Conservation (phyloP, 2,113 vertebrate species). For the Vulpes vulpes region DNA sequence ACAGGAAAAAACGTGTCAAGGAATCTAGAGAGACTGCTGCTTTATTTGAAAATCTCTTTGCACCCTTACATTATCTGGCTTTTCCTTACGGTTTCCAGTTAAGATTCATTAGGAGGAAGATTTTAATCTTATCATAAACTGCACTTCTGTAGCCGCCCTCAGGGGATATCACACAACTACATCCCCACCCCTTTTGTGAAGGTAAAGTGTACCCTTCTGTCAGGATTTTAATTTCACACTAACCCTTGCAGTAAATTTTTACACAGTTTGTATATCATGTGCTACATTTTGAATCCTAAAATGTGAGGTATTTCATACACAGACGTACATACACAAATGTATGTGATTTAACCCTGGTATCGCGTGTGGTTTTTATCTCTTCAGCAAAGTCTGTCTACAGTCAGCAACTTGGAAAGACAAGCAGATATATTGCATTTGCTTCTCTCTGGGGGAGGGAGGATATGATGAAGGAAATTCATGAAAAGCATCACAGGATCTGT, state of each 20-base stretch:
- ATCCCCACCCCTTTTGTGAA: background rate
- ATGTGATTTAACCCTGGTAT: constrained; percentile 76
- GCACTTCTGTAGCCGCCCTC: background rate
- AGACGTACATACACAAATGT: background rate
- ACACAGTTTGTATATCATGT: constrained; percentile 82
- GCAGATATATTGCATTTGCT: constrained; percentile 70
- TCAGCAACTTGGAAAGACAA: constrained; percentile 85
- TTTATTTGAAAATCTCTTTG: constrained; percentile 59
- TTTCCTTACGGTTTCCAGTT: background rate
- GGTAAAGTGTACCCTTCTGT: constrained; percentile 52
- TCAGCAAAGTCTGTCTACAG: constrained; percentile 84
- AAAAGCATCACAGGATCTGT: background rate
- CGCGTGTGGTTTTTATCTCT: constrained; percentile 84
- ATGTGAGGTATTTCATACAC: constrained; percentile 77
- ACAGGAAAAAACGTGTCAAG: background rate
- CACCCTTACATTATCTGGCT: background rate
- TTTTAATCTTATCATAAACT: constrained; percentile 77
- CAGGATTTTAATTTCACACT: constrained; percentile 79
- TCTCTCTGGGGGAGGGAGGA: background rate
- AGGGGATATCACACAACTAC: background rate
- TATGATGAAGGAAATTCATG: background rate
- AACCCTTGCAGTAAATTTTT: constrained; percentile 85
- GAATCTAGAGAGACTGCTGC: background rate
- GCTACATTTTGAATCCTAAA: constrained; percentile 82
- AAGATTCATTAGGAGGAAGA: constrained; percentile 68